Conservation (phyloP, 2,113 vertebrate species). For the Nothobranchius kuhntae region DNA sequence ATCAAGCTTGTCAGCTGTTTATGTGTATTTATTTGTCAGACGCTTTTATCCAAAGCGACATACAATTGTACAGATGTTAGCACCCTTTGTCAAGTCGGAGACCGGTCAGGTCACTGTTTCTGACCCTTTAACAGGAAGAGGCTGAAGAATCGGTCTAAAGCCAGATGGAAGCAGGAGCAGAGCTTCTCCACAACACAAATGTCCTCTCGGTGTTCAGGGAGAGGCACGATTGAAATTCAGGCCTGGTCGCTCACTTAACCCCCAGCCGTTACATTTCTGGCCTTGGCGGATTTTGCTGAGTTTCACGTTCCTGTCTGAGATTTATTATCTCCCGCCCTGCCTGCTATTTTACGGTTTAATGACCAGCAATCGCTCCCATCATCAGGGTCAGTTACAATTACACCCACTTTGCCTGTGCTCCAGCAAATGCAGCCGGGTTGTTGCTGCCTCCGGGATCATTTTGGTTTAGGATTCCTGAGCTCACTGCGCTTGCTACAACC, state of each 20-base stretch:
- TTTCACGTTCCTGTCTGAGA: constrained; percentile 48
- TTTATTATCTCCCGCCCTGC: constrained; percentile 58
- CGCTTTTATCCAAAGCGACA: too few relatives aligned
- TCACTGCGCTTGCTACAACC: constrained; percentile 17
- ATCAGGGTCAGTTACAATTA: constrained; percentile 66
- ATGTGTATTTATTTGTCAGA: too few relatives aligned
- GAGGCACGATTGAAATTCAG: constrained; percentile 44
- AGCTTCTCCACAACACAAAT: not conserved
- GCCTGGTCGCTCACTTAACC: constrained; percentile 2
- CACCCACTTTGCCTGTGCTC: constrained; percentile 44
- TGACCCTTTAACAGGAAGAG: too few relatives aligned
- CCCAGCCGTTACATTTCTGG: constrained; percentile 18
- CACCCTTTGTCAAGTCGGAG: too few relatives aligned
- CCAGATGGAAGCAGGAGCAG: not conserved
- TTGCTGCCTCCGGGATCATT: constrained; percentile 21
- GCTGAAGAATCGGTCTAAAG: too few relatives aligned
- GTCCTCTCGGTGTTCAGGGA: constrained; percentile 4
- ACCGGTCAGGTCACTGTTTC: too few relatives aligned
- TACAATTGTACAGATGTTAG: too few relatives aligned
- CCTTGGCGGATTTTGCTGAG: constrained; percentile 54
- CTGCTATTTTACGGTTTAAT: constrained; percentile 65
- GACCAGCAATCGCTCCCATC: constrained; percentile 58
- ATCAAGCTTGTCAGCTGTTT: too few relatives aligned
- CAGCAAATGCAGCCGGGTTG: constrained; percentile 22
- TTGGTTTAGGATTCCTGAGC: constrained; percentile 25